Percentiles rank a stretch among this genome's conserved stretches.
Conservation (phyloP, 2,888 invertebrate genomes). For the Caenorhabditis sulstoni region DNA sequence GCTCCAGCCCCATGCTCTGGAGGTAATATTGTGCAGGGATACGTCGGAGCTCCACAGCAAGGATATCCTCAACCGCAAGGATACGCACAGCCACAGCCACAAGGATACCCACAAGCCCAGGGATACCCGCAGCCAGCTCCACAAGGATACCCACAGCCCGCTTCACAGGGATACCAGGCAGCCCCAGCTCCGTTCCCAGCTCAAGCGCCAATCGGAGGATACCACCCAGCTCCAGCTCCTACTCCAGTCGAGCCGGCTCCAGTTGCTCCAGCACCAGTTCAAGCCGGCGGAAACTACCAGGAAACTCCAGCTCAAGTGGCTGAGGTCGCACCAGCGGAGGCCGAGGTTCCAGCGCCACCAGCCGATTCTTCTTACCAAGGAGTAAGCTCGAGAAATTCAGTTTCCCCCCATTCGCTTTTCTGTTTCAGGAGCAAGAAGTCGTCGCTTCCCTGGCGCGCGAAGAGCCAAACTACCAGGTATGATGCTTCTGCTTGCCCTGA, state of each 20-base stretch:
- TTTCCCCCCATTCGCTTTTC: not conserved
- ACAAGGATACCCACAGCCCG: constrained; percentile 33
- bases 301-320: constrained; percentile 6
- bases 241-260: constrained; percentile 33
- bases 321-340: not conserved
- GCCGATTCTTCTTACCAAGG: constrained; percentile 29
- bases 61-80: constrained; percentile 20
- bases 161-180: constrained; percentile 27
- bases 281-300: constrained; percentile 2
- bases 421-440: constrained; percentile 49
- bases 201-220: constrained; percentile 23
- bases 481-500: constrained; percentile 30
- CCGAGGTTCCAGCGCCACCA: constrained; percentile 9
- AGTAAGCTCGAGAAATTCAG: not conserved
- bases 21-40: constrained; percentile 52
- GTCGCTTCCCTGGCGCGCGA: constrained; percentile 51
- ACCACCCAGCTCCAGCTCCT: constrained; percentile 31
- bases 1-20: constrained; percentile 55
- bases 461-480: constrained; percentile 61
- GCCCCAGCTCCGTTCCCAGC: constrained; percentile 16
- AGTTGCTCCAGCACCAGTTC: constrained; percentile 14
- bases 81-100: constrained; percentile 16
- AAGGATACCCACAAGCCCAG: constrained; percentile 16
- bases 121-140: constrained; percentile 38
- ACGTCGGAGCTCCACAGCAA: constrained; percentile 50